phyloP scores from a whole-genome alignment of 2,113 vertebrate genomes.

The Misgurnus mizolepis region DNA sequence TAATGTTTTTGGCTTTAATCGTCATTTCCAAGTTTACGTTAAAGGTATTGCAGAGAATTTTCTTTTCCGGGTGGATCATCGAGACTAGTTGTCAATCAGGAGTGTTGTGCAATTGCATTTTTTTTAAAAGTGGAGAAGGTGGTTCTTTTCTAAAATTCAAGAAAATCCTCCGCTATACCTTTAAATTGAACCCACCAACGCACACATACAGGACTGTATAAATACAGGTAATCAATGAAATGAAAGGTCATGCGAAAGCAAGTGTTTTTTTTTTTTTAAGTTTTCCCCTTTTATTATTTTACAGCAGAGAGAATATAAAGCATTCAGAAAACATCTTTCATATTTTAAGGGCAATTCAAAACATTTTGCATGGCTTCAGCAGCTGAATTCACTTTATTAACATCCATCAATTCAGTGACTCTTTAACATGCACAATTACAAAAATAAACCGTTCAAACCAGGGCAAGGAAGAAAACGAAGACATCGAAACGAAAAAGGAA shows the following conservation, averaged over 20 bases:
- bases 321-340: constrained; percentile 99
- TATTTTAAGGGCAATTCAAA: constrained; percentile 99
- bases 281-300: constrained; percentile 94
- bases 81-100: too few species aligned
- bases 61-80: too few species aligned
- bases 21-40: too few species aligned
- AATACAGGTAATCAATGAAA: background rate
- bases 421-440: constrained; percentile 99
- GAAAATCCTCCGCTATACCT: too few species aligned
- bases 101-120: too few species aligned
- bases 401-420: constrained; percentile 99
- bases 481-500: constrained; percentile 69
- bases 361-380: constrained; percentile 99
- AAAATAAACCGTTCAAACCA: constrained; percentile 99
- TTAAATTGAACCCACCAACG: too few species aligned
- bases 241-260: constrained; percentile 26
- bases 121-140: too few species aligned
- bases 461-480: constrained; percentile 66
- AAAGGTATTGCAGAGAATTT: too few species aligned
- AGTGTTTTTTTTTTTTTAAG: constrained; percentile 83
- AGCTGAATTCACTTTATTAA: constrained; percentile 93
- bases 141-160: too few species aligned
- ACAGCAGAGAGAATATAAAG: constrained; percentile 99
- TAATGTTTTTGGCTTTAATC: too few species aligned
- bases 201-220: too few species aligned